Evolutionary conservation across 2,888 invertebrate species (phyloP).

Genomic region (Eupithecia inturbata): DNA sequence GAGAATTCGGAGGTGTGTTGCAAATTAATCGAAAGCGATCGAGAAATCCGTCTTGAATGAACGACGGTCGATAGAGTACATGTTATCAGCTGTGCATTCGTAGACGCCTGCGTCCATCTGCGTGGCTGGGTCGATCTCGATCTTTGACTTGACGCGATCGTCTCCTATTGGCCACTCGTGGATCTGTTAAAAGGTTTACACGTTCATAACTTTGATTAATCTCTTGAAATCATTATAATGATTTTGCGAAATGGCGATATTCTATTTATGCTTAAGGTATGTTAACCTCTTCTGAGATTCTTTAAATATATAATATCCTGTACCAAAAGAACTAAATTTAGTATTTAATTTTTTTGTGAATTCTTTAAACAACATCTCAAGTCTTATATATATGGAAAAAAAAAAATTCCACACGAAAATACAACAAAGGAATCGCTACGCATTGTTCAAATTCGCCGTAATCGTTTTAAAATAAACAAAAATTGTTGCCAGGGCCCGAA

Average conservation of each 20-base stretch:
- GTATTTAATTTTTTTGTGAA: no score
- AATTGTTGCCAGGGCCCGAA: background rate
- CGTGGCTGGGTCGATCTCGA: conserved; percentile 97
- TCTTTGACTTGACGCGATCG: conserved; percentile 94
- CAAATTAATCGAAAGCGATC: conserved; percentile 90
- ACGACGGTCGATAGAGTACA: conserved; percentile 95
- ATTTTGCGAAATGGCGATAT: background rate
- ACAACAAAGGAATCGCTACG: no score
- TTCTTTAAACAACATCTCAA: no score
- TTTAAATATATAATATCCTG: no score
- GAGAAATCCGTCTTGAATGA: conserved; percentile 97
- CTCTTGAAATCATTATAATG: background rate
- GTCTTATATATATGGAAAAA: no score
- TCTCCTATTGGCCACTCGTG: conserved; percentile 94
- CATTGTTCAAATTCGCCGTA: no score
- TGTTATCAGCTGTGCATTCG: conserved; percentile 97
- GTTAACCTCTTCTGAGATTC: no score
- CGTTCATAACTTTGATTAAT: background rate
- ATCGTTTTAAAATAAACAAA: background rate
- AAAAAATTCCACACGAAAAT: no score
- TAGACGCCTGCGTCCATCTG: conserved; percentile 98
- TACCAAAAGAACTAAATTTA: no score
- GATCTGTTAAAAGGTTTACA: conserved; percentile 82
- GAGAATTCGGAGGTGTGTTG: background rate
- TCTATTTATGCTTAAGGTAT: no score